Evolutionary conservation across 2,113 vertebrate genomes (phyloP), one percentile per base, ranked within the genome.

Genomic region (Sciurus niger): DNA sequence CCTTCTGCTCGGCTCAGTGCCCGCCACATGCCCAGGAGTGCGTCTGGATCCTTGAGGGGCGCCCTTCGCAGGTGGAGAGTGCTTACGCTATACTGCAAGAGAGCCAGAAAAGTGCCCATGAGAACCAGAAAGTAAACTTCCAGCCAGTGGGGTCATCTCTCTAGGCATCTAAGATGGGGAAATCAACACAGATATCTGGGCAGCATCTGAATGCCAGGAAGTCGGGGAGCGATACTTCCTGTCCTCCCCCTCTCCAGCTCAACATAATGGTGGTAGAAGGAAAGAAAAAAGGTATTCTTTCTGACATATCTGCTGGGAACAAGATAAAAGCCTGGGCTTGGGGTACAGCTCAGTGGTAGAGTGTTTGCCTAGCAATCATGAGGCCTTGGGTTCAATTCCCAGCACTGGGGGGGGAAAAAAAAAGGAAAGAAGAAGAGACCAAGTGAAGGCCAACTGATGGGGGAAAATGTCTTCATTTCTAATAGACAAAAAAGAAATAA

Each of bases 21-120:
- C 97, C 88, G 94, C 92, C 97, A 97, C 95, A 96, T 89, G 94
- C 97, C 96, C 97, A 97, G 95, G 97, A 96, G 88, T 93, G 95
- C 97, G 48, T 98, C 98, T 97, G 97, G 98, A 95, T 98, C 97
- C 96, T 92, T 90, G 82, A 92, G 96, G 97, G 95, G 93, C 84
- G 96, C 96, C 96, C 94, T 98, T 94, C 94, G 92, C 96, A 96
- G 98, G 95, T 96, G 90, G 95, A 96, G 94, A 96, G 89, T 84
- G 97, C 91, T 96, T 97, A 97, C n/a, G 97, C 98, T 98, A 96
- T 40, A 93, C 97, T 98, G 97, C 86, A 98, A 98, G 94, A 97
- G 96, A 98, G 97, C 97, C 98, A 98, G 98, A 98, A 97, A 98
- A 98, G 95, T 85, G 97, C 97, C 96, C 85, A 90, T 97, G 97